These are phyloP conservation scores for Rhorus exstirpatorius DNA, from an alignment of 2,888 invertebrate genomes.

Conservation along the genomic window DNA sequence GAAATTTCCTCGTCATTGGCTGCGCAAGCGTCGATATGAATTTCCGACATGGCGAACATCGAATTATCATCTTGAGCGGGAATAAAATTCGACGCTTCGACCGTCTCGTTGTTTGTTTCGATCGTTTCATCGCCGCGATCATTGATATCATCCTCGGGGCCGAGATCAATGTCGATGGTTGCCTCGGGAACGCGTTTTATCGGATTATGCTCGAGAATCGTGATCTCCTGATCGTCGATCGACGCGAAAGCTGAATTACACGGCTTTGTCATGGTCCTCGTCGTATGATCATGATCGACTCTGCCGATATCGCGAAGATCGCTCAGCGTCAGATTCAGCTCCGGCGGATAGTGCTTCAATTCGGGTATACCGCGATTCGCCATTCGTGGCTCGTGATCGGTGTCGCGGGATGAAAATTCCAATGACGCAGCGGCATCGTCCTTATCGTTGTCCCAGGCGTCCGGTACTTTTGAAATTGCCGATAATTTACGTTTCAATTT, in stretches of 20 bases:
- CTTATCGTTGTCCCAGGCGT: slow-evolving; percentile 73
- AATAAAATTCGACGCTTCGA: not conserved
- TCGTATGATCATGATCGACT: slow-evolving; percentile 76
- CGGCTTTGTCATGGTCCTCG: slow-evolving; percentile 5
- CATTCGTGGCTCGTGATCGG: slow-evolving; percentile 50
- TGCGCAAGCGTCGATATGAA: not conserved
- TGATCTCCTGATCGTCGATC: slow-evolving; percentile 50
- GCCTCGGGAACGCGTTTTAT: slow-evolving; percentile 2
- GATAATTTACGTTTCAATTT: slow-evolving; percentile 81
- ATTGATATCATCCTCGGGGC: slow-evolving; percentile 18
- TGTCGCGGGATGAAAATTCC: not conserved
- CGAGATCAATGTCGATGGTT: slow-evolving; percentile 61
- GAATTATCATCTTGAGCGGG: not conserved
- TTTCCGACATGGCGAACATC: not conserved
- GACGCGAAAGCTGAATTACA: not conserved
- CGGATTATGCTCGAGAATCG: slow-evolving; percentile 52
- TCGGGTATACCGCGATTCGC: slow-evolving; percentile 75
- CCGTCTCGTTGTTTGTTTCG: not conserved
- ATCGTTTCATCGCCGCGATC: slow-evolving; percentile 7
- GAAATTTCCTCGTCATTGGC: not conserved
- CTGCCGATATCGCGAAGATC: slow-evolving; percentile 82
- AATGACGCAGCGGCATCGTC: slow-evolving; percentile 6
- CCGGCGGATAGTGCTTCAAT: slow-evolving; percentile 79
- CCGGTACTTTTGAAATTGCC: slow-evolving; percentile 72
- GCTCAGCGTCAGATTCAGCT: slow-evolving; percentile 78